Evolutionary conservation across 2,113 vertebrate species (phyloP), one percentile per base, ranked within the genome.

Genomic region (Tauraco erythrolophus): DNA sequence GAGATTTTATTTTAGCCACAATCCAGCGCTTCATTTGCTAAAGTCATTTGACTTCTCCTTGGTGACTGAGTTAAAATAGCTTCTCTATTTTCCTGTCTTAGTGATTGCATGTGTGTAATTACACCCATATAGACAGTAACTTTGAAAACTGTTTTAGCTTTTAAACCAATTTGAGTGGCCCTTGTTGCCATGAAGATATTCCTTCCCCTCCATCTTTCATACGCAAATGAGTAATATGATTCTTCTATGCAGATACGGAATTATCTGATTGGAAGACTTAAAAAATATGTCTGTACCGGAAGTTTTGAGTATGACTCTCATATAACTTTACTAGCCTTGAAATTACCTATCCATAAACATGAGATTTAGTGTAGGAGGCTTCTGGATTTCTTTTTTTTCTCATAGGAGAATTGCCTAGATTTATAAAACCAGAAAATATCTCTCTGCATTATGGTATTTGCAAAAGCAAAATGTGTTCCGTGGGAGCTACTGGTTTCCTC

Each of bases 311-410:
- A 69, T 92, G 88, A 53, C 41, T 96, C 80, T 78, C 72, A 89
- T 93, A 25, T 89, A 97, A 96, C 92, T 96, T 94, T 94, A 96
- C 88, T 97, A 94, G 92, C 86, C 83, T 82, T 95, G 91, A 94
- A 95, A 94, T 72, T 96, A 45, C 69, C 77, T 79, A 94, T 97
- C 89, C 94, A 95, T 94, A 96, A 96, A 97, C 88, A 96, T 96
- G 92, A 96, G 95, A 60, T 97, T 91, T 86, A 37, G 86, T 95
- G 88, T 96, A 81, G 96, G 96, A 96, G 92, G 94, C 48, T 74
- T 86, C 70, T 83, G 51, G n/a, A 41, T 53, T 69, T 60, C 74
- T 75, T 82, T 84, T 54, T 48, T 21, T 35, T 2, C 43, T 72
- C 27, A 30, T 61, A 66, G 75, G 75, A 94, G 80, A 91, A 91